Base-by-base conservation (phyloP, 2,888 invertebrate genomes). In the Meteorus cinctellus region DNA sequence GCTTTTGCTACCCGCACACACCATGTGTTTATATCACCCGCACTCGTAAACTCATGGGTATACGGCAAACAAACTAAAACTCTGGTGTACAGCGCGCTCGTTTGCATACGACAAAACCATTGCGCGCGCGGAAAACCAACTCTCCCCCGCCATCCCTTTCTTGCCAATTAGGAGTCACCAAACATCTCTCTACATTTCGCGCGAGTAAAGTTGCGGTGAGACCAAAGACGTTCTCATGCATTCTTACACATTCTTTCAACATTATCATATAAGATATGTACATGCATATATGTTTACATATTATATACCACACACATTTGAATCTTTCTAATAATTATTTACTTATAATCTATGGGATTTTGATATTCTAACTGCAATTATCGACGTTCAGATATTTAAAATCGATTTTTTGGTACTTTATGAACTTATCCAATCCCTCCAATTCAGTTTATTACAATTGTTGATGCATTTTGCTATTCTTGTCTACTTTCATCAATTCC, bases 1-100 rank as follows among this genome's bases (percentile, higher is more conserved):
- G 79, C 82, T 81, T 19, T 55, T 55, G 55, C 55, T 34, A 66
- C 66, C 80, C 73, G 81, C 75, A 79, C 82, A 81, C 81, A 82
- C 78, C 79, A 66, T 48, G 72, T 74, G 76, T 77, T 78, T 78
- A 73, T 74, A 72, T 75, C 71, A 71, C 68, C 76, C 68, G 66
- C 74, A 76, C 72, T 77, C 75, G 63, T 77, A 78, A 76, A 77
- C 77, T 77, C 71, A 63, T 70, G 62, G 48, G 71, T 41, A 77
- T 73, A 63, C 69, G 34, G 34, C 36, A 72, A 75, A 77, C 69
- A 69, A 65, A 66, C 72, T 19, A 55, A 55, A 55, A 19, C 75
- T 65, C 75, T 36, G 65, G 74, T 73, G 73, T 19, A 19, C 69
- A 19, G 19, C 36, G 31, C 34, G 34, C 51, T 75, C 71, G 77